Base-by-base conservation (phyloP, 2,797 vertebrate genomes). In the Helostoma temminkii region DNA sequence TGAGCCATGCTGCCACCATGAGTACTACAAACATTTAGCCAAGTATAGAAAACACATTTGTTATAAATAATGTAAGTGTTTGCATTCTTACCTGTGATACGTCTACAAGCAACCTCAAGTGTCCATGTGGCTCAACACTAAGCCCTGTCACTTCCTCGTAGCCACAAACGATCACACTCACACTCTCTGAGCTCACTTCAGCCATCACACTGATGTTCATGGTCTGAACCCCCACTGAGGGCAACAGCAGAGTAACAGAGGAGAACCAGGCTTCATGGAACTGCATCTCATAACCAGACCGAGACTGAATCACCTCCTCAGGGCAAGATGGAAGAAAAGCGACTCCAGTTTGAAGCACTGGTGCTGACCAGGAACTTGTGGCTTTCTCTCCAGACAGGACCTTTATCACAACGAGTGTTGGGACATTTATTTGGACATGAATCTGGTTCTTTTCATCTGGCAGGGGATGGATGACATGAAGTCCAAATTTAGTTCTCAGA, bases 321-420 rank as follows among this genome's bases (percentile, higher is more conserved):
- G 95, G 93, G 65, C 95, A 96, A 10, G 78, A 83, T 1, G 60
- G 67, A 21, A 78, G 57, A 61, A 95, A 94, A 0, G 48, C 78
- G 9, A 93, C 71, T 22, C 85, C 89, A 0, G 71, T 86, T 28
- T 75, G 89, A 16, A 83, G 85, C 50, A 94, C 85, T 0, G 93
- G 93, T 2, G 78, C 87, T 1, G 92, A 94, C 95, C 95, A 95
- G 9, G 88, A 89, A 49, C 93, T 93, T 4, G 37, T 84, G 36
- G 88, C 86, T 2, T 76, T 84, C 32, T 81, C 73, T 47, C 82
- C 92, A 36, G 88, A 91, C 9, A 62, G 21, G 8, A 90, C 86
- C 71, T 82, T 91, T 54, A 94, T 66, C 25, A 94, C 84, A 10
- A 94, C 71, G 12, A 93, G 28, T 1, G 69, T 77, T 12, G 86